Conservation (phyloP, 2,888 invertebrate genomes). For the Tachina fera region DNA sequence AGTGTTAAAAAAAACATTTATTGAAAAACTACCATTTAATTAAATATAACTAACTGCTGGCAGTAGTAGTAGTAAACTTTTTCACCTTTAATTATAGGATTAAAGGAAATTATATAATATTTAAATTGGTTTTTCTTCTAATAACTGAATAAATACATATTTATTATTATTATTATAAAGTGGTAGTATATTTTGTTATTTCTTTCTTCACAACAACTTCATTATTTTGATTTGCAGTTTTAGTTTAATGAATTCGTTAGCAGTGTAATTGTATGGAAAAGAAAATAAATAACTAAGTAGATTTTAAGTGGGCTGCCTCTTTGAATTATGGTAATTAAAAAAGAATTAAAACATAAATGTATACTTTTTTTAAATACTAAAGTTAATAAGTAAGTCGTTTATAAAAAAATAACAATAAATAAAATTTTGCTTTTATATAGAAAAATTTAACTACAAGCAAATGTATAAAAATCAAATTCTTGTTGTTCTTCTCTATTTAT, state of each 20-base stretch:
- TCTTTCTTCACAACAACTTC: slow-evolving; percentile 24
- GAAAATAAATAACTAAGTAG: background rate
- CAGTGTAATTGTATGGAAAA: background rate
- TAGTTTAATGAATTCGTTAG: background rate
- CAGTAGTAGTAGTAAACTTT: slow-evolving; percentile 26
- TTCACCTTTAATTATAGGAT: slow-evolving; percentile 63
- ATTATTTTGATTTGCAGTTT: slow-evolving; percentile 19
- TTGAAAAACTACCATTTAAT: slow-evolving; percentile 59
- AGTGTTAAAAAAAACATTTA: slow-evolving; percentile 41
- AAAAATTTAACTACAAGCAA: too few relatives aligned
- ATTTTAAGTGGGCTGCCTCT: background rate
- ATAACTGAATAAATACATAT: slow-evolving; percentile 19
- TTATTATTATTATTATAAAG: background rate
- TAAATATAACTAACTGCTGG: slow-evolving; percentile 30
- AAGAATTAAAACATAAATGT: background rate
- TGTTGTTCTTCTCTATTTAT: too few relatives aligned
- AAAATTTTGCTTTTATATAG: too few relatives aligned
- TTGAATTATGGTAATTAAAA: background rate
- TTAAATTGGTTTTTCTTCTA: slow-evolving; percentile 16
- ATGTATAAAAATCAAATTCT: too few relatives aligned
- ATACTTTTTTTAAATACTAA: too few relatives aligned
- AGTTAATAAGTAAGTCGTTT: too few relatives aligned
- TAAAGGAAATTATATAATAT: slow-evolving; percentile 50
- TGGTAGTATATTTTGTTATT: slow-evolving; percentile 1
- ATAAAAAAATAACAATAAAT: too few relatives aligned